phyloP scores from a whole-genome alignment of 23 tunicate genomes.

The Ciona savignyi region DNA sequence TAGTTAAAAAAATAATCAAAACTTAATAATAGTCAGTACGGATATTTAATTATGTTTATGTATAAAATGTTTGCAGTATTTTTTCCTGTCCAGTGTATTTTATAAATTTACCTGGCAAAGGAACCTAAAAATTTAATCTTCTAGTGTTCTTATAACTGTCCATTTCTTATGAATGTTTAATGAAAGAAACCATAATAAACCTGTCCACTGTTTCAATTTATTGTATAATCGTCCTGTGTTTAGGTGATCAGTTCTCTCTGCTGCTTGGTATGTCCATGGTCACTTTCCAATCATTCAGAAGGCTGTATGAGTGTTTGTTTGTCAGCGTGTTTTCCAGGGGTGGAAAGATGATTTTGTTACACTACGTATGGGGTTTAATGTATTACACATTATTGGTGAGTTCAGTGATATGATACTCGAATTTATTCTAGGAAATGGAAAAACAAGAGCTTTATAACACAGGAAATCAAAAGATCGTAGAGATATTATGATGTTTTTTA shows the following conservation, averaged over 20 bases:
- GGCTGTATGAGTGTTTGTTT: slow-evolving; percentile 37
- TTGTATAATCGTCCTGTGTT: neutral
- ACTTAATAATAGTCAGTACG: no score
- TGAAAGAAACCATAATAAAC: no score
- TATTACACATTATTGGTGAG: slow-evolving; percentile 31
- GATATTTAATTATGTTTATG: no score
- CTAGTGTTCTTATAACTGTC: neutral
- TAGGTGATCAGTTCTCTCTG: slow-evolving; percentile 4
- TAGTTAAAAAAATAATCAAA: no score
- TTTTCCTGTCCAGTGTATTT: no score
- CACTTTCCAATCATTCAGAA: slow-evolving; percentile 11
- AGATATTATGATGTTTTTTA: no score
- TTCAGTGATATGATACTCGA: neutral
- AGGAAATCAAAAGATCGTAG: no score
- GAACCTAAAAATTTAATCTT: neutral
- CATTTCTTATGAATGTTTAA: neutral
- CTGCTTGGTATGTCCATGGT: slow-evolving; percentile 11
- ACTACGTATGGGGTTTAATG: slow-evolving; percentile 31
- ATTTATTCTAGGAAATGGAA: no score
- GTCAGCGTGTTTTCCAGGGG: slow-evolving; percentile 38
- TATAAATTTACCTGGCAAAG: no score
- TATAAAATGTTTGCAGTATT: no score
- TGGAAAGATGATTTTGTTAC: slow-evolving; percentile 13
- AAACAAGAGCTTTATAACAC: no score
- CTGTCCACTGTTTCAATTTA: no score